phyloP scores from a whole-genome alignment of 1,140 invertebrate genomes.

The Musca vetustissima region DNA sequence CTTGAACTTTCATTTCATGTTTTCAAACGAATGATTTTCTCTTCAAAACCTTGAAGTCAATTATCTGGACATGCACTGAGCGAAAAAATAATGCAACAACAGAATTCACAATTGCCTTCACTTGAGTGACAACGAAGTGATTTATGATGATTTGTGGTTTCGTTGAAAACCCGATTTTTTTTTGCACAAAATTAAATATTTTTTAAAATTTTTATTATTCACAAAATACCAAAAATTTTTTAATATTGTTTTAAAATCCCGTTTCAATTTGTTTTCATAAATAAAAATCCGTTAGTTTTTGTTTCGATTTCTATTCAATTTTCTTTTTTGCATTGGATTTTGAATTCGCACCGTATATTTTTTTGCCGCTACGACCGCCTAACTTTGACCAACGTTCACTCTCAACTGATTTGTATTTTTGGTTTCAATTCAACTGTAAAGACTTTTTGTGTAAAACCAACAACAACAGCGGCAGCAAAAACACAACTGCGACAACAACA shows the following conservation, averaged over 20 bases:
- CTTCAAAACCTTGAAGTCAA: too few species aligned
- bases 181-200: not conserved
- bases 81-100: too few species aligned
- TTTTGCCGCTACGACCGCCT: not conserved
- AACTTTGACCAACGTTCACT: conserved; percentile 12
- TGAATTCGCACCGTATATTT: not conserved
- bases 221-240: not conserved
- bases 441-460: conserved; percentile 11
- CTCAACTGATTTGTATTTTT: conserved; percentile 15
- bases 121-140: too few species aligned
- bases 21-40: too few species aligned
- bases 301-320: not conserved
- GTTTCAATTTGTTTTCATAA: not conserved
- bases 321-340: not conserved
- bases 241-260: not conserved
- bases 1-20: too few species aligned
- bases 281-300: conserved; percentile 14
- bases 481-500: too few species aligned
- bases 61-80: too few species aligned
- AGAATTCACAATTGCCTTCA: too few species aligned
- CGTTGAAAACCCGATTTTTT: too few species aligned
- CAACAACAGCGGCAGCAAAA: too few species aligned
- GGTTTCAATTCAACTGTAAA: conserved; percentile 13
- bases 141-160: too few species aligned
- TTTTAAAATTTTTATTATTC: not conserved